Conservation (phyloP, 1,140 invertebrate genomes). For the Brachionus paranguensis region DNA sequence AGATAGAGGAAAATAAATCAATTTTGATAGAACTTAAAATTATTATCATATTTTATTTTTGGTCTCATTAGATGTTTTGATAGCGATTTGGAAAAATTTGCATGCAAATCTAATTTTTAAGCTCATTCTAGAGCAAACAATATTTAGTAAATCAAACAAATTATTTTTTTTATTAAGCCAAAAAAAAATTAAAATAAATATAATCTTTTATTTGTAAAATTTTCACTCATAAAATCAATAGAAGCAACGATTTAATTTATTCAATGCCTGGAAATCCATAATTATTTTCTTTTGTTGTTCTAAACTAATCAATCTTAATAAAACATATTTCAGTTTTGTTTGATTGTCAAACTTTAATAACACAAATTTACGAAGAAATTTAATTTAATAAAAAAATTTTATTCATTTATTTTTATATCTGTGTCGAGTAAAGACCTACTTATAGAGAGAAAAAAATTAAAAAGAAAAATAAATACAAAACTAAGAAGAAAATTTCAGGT, state of each 20-base stretch:
- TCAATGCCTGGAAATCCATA: not conserved
- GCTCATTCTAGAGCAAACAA: not conserved
- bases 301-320: no score
- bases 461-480: no score
- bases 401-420: no score
- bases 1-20: not conserved
- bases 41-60: conserved; percentile 4
- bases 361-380: no score
- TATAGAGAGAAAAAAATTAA: no score
- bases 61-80: not conserved
- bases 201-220: not conserved
- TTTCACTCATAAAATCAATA: not conserved
- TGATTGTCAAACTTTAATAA: no score
- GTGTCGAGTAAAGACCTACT: no score
- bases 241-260: not conserved
- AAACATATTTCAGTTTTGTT: no score
- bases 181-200: not conserved
- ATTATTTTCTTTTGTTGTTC: not conserved
- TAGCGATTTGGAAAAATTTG: not conserved
- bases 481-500: no score
- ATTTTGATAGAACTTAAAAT: not conserved
- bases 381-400: no score
- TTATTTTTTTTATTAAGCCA: not conserved
- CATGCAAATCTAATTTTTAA: not conserved
- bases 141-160: not conserved